phyloP scores from a whole-genome alignment of 2,113 vertebrate species.

The Mus musculus region DNA sequence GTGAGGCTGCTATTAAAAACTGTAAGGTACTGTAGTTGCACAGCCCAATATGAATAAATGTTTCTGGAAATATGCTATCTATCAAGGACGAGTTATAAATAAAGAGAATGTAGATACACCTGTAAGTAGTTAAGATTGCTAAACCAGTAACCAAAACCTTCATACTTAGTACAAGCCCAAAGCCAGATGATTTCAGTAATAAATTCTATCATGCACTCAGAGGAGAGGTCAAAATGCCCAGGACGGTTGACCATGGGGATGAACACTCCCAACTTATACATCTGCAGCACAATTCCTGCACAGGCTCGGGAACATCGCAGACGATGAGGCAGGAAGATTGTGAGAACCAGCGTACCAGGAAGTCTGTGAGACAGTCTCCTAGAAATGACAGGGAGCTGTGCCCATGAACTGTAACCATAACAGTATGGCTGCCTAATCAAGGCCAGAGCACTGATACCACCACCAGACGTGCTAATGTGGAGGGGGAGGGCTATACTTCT shows the following conservation, averaged over 20 bases:
- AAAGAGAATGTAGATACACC: neutral
- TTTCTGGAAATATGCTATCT: neutral
- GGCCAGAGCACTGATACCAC: neutral
- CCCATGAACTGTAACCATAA: neutral
- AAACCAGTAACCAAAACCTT: neutral
- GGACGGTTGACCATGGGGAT: neutral
- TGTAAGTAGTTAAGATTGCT: neutral
- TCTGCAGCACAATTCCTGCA: neutral
- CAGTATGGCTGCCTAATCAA: neutral
- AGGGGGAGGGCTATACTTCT: neutral
- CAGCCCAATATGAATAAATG: neutral
- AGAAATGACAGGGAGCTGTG: neutral
- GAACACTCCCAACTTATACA: neutral
- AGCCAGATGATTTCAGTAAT: neutral
- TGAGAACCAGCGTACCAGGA: neutral
- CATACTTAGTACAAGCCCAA: neutral
- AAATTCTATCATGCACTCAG: neutral
- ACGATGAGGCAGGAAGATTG: neutral
- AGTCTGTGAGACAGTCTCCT: neutral
- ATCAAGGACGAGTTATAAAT: neutral
- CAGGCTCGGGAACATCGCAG: neutral
- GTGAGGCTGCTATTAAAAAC: neutral
- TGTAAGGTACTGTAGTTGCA: neutral
- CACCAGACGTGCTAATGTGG: too few species aligned
- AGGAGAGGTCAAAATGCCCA: neutral